phyloP scores from a whole-genome alignment of 1,140 invertebrate species.

The Cyclargus thomasi region DNA sequence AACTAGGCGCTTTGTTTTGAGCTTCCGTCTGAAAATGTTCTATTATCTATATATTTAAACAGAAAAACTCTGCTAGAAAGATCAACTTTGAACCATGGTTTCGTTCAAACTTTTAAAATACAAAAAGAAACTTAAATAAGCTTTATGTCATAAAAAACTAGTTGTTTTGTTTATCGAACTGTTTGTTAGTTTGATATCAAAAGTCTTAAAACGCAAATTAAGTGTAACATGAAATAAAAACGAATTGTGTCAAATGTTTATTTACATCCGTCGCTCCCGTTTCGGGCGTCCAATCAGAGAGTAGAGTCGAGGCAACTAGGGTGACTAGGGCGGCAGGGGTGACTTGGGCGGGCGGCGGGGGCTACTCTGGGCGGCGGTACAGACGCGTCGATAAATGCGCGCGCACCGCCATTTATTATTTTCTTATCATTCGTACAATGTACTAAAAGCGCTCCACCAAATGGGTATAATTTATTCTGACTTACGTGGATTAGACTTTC shows the following conservation, averaged over 20 bases:
- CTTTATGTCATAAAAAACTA: too few relatives aligned
- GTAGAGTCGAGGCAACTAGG: constrained; percentile 9
- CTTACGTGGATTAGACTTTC: neutral
- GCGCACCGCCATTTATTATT: constrained; percentile 25
- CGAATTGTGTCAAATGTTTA: constrained; percentile 18
- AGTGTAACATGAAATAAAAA: constrained; percentile 1
- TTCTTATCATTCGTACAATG: neutral
- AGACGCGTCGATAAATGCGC: constrained; percentile 39
- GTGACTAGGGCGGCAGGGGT: neutral
- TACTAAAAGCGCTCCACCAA: neutral
- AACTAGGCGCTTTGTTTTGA: too few relatives aligned
- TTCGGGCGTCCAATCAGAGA: constrained; percentile 38
- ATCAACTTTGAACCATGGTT: too few relatives aligned
- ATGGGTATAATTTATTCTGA: neutral
- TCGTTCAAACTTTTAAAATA: too few relatives aligned
- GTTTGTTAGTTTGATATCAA: too few relatives aligned
- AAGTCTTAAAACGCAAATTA: neutral
- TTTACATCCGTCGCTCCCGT: constrained; percentile 18
- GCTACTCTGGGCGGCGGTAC: constrained; percentile 28
- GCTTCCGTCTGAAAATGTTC: too few relatives aligned
- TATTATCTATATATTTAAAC: too few relatives aligned
- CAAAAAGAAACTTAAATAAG: neutral
- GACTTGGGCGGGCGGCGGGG: constrained; percentile 27
- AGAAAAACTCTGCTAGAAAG: too few relatives aligned
- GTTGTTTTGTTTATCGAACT: too few relatives aligned